These are phyloP conservation scores for Bombus pyrosoma DNA, from an alignment of 1,140 invertebrate species.

Conservation along the genomic window DNA sequence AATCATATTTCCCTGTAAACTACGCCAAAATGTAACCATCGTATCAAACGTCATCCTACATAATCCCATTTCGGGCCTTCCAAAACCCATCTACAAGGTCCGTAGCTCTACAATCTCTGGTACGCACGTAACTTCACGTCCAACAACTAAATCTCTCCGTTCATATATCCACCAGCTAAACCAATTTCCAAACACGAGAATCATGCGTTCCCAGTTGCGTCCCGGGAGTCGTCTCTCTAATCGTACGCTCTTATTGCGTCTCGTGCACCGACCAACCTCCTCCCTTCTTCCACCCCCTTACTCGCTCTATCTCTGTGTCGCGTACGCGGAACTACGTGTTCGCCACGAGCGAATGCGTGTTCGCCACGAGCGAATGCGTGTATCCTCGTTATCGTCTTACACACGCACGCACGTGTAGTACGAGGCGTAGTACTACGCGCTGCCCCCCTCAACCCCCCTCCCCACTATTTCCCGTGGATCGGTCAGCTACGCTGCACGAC, in stretches of 20 bases:
- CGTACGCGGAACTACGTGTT: conserved; percentile 36
- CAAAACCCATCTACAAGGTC: not conserved
- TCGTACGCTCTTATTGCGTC: conserved; percentile 54
- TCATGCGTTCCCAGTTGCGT: conserved; percentile 12
- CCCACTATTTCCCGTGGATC: conserved; percentile 24
- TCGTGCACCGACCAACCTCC: conserved; percentile 27
- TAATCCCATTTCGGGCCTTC: not conserved
- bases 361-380: conserved; percentile 63
- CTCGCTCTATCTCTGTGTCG: not conserved
- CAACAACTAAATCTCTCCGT: not conserved
- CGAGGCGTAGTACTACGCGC: conserved; percentile 78
- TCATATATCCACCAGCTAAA: conserved; percentile 15
- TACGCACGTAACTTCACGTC: not conserved
- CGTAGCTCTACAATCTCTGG: not conserved
- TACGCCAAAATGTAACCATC: too few relatives aligned
- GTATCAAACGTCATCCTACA: too few relatives aligned
- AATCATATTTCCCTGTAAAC: too few relatives aligned
- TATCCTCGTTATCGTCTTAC: conserved; percentile 76
- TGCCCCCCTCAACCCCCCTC: conserved; percentile 11
- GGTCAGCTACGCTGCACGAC: conserved; percentile 29
- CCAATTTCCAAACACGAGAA: conserved; percentile 34
- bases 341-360: conserved; percentile 54
- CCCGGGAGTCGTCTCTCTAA: conserved; percentile 52
- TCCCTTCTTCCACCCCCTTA: conserved; percentile 38
- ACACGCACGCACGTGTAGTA: conserved; percentile 80